These are phyloP conservation scores for Tetraodon nigroviridis DNA, from an alignment of 2,113 vertebrate genomes.

Conservation along the genomic window DNA sequence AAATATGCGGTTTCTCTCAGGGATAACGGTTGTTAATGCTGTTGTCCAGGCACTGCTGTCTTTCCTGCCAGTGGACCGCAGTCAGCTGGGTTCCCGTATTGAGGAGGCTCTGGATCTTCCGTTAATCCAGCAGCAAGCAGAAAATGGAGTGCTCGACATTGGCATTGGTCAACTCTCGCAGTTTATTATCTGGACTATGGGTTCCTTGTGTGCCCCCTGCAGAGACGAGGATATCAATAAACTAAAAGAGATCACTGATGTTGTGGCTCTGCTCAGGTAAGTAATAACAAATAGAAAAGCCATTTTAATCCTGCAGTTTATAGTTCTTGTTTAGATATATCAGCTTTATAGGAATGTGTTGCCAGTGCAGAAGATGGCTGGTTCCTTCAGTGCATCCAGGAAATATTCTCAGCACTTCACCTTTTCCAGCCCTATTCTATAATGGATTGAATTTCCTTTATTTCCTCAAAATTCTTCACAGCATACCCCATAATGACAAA, in stretches of 20 bases:
- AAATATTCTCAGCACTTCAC: too few relatives aligned
- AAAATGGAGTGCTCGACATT: slow-evolving; percentile 89
- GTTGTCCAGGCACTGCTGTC: slow-evolving; percentile 82
- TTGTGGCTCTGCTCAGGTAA: slow-evolving; percentile 90
- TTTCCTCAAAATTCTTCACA: too few relatives aligned
- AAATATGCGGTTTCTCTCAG: neutral
- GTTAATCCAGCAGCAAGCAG: slow-evolving; percentile 94
- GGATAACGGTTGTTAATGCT: neutral
- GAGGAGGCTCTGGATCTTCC: slow-evolving; percentile 89
- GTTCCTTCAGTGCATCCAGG: too few relatives aligned
- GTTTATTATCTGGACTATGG: slow-evolving; percentile 93
- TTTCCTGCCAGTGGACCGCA: slow-evolving; percentile 87
- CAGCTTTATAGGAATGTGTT: slow-evolving; percentile 5
- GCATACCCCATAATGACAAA: too few relatives aligned
- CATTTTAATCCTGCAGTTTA: neutral
- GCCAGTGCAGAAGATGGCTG: neutral
- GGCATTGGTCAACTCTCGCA: slow-evolving; percentile 83
- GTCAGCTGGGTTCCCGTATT: slow-evolving; percentile 82
- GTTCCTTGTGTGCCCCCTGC: slow-evolving; percentile 88
- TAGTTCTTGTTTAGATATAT: slow-evolving; percentile 18
- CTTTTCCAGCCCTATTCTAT: too few relatives aligned
- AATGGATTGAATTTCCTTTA: too few relatives aligned
- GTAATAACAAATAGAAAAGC: neutral
- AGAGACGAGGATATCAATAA: slow-evolving; percentile 87
- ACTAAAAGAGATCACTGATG: slow-evolving; percentile 83